Base-by-base conservation (phyloP, 2,888 invertebrate genomes). In the Melieria crassipennis region DNA sequence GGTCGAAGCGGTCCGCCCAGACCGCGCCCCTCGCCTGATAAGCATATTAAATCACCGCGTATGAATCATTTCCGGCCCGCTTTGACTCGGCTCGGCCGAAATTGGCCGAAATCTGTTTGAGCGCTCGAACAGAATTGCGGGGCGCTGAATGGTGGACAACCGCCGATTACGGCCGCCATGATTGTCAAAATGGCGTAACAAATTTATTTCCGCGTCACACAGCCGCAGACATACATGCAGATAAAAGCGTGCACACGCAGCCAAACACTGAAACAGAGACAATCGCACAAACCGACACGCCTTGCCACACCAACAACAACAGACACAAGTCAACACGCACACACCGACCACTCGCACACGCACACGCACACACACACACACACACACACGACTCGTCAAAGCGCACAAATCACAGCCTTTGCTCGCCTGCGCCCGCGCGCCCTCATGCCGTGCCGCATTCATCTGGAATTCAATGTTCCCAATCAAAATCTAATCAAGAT, bases 41-140 rank as follows among this genome's bases (percentile, higher is more conserved):
- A 67, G 67, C 58, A 46, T 42, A 67, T 67, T 67, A 67, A 58
- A 58, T 48, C 30, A 67, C 67, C 50, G 13, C 67, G 16, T 67
- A 67, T 67, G 58, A 67, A 67, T 67, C 67, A 67, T 60, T 67
- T 67, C 67, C 67, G 67, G 67, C 48, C 30, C 30, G 30, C 30
- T 30, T 61, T 48, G 57, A 42, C 48, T 52, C 52, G 52, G 52
- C 52, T n/a, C 13, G 52, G 50, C 67, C 50, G 47, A 58, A 56
- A 60, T 11, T 1, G 30, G 30, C 30, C 30, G 30, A 30, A 30
- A 30, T 30, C 30, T 30, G 30, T 30, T 30, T 30, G 30, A 30
- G 30, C 30, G 30, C 30, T 30, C 30, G 2, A 30, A 30, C 30
- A 30, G 30, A 30, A 3, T 30, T 30, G 30, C 30, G 30, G 30